phyloP scores from a whole-genome alignment of 2,888 invertebrate species.

The Oligia latruncula region DNA sequence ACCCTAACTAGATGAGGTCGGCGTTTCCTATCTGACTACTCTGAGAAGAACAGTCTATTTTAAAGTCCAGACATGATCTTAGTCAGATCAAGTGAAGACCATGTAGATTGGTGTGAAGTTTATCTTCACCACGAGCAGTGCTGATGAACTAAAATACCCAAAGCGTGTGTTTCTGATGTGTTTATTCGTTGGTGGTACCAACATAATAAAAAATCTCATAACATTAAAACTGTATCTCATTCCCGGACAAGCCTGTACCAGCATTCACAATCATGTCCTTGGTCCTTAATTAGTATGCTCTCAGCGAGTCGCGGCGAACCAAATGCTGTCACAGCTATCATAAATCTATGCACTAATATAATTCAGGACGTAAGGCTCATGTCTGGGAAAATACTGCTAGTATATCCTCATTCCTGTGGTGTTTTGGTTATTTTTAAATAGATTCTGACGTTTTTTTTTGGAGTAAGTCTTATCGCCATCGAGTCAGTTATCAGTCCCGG shows the following conservation, averaged over 20 bases:
- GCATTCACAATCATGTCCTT: slow-evolving; percentile 45
- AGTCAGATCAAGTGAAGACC: too few relatives aligned
- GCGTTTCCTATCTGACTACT: too few relatives aligned
- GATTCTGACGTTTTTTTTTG: background rate
- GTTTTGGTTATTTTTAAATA: background rate
- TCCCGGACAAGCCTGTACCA: slow-evolving; percentile 14
- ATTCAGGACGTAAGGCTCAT: slow-evolving; percentile 16
- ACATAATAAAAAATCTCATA: background rate
- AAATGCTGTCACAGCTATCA: slow-evolving; percentile 31
- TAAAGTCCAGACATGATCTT: too few relatives aligned
- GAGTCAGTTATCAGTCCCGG: too few relatives aligned
- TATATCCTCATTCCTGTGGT: slow-evolving; percentile 28
- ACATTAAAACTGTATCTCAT: slow-evolving; percentile 31
- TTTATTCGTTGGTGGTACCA: background rate
- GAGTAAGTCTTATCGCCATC: too few relatives aligned
- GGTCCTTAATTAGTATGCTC: slow-evolving; percentile 15
- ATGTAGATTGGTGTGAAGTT: too few relatives aligned
- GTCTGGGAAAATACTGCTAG: slow-evolving; percentile 37
- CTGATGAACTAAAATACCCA: background rate
- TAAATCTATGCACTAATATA: slow-evolving; percentile 35
- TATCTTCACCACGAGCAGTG: background rate
- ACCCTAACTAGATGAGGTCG: too few relatives aligned
- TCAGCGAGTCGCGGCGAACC: background rate
- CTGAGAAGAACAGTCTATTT: too few relatives aligned
- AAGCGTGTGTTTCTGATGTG: background rate